Evolutionary conservation across 1,140 invertebrate species (phyloP), one percentile per base, ranked within the genome.

Genomic region (Teleopsis dalmanni): DNA sequence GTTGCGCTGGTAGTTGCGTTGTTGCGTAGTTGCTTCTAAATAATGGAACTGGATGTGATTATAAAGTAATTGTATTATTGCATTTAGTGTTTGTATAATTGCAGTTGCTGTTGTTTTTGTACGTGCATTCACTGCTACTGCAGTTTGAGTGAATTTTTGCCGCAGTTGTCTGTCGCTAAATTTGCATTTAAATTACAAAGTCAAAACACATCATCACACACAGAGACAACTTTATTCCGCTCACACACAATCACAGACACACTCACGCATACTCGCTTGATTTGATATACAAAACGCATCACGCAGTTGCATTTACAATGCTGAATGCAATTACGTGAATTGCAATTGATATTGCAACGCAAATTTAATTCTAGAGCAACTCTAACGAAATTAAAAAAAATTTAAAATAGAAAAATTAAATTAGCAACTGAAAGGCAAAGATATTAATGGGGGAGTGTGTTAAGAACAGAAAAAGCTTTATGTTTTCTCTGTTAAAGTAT

Each of bases 111-210:
- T 31, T 31, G 41, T 27, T 29, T 29, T 31, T 43, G 26, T 40
- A 22, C 25, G n/a, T 40, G 19, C 37, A 40, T n/a, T 40, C 25
- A 5, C 14, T 40, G 22, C 9, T 37, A 4, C 18, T 26, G 11
- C 40, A n/a, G n/a, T n/a, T n/a, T n/a, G n/a, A n/a, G n/a, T n/a
- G n/a, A n/a, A n/a, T n/a, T n/a, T n/a, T 26, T 16, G 21, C 37
- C 5, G 19, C 14, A 13, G 22, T 27, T 27, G 10, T 26, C 14
- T 42, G 13, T 26, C 23, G 40, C 26, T 14, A 35, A 26, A 46
- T 46, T 46, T 46, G 31, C 44, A 46, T 46, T 46, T 46, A 35
- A 46, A 36, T 46, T 46, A 27, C 44, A 36, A 43, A 46, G 31
- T 46, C 31, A 46, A 25, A 36, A 36, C 44, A 46, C 44, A n/a